phyloP scores from a whole-genome alignment of 2,797 vertebrate species.

The Amblyopsis hoosieri region DNA sequence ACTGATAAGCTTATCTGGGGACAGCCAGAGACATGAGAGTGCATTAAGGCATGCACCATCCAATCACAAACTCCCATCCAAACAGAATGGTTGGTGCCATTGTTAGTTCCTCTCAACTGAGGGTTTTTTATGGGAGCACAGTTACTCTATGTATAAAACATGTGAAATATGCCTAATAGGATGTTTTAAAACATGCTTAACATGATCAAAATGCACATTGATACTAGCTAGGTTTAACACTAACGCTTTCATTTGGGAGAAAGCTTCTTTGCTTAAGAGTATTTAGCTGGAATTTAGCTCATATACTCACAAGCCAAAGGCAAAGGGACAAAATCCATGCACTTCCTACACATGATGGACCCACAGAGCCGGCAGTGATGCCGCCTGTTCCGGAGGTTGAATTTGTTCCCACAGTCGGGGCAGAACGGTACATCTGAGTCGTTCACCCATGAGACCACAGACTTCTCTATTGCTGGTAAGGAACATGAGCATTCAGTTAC shows the following conservation, averaged over 20 bases:
- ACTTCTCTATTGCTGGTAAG: slow-evolving; percentile 89
- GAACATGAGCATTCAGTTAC: neutral
- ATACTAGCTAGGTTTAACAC: neutral
- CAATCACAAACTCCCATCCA: neutral
- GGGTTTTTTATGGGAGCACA: too few species aligned
- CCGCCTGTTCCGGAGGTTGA: slow-evolving; percentile 91
- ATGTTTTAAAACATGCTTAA: too few species aligned
- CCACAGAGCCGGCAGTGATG: slow-evolving; percentile 98
- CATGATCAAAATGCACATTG: neutral
- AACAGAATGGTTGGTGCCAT: neutral
- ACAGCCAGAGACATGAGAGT: neutral
- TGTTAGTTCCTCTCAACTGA: too few species aligned
- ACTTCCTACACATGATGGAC: slow-evolving; percentile 96
- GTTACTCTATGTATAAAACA: too few species aligned
- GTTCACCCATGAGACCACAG: slow-evolving; percentile 95
- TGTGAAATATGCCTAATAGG: too few species aligned
- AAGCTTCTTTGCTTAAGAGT: neutral
- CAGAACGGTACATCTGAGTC: slow-evolving; percentile 98
- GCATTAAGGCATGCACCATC: too few species aligned
- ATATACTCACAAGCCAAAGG: slow-evolving; percentile 87
- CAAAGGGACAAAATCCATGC: slow-evolving; percentile 90
- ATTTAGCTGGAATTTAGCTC: neutral
- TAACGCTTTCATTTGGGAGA: neutral
- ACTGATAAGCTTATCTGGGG: slow-evolving; percentile 88
- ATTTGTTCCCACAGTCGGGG: slow-evolving; percentile 95